These are phyloP conservation scores for Catamblyrhynchus diadema DNA, from an alignment of 2,797 vertebrate species.

Conservation along the genomic window DNA sequence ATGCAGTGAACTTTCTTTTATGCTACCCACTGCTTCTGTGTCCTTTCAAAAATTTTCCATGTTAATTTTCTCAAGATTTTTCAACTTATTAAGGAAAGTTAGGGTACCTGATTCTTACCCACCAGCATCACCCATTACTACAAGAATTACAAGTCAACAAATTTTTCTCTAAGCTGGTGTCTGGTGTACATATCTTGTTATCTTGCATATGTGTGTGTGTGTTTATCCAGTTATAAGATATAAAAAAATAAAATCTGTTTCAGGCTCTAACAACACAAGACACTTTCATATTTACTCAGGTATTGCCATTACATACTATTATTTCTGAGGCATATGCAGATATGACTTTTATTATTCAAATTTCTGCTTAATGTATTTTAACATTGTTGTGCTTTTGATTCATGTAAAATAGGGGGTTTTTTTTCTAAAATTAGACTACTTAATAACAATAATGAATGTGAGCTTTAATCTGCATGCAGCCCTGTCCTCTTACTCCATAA, in stretches of 20 bases:
- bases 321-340: background rate
- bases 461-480: conserved; percentile 59
- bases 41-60: background rate
- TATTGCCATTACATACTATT: conserved; percentile 38
- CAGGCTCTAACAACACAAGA: background rate
- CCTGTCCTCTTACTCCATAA: conserved; percentile 52
- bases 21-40: background rate
- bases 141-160: background rate
- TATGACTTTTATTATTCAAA: conserved; percentile 69
- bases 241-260: background rate
- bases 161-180: background rate
- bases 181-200: fast-evolving
- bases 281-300: background rate
- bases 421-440: conserved; percentile 72
- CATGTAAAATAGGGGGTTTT: background rate
- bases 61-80: background rate
- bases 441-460: conserved; percentile 74
- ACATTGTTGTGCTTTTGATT: conserved; percentile 39
- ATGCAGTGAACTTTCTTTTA: background rate
- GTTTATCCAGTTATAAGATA: background rate
- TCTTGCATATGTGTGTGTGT: background rate
- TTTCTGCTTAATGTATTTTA: conserved; percentile 62
- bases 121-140: background rate
- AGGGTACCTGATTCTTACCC: background rate
- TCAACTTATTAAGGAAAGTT: background rate